Conservation (phyloP, 2,113 vertebrate genomes). For the zebrafish (Danio rerio) region DNA sequence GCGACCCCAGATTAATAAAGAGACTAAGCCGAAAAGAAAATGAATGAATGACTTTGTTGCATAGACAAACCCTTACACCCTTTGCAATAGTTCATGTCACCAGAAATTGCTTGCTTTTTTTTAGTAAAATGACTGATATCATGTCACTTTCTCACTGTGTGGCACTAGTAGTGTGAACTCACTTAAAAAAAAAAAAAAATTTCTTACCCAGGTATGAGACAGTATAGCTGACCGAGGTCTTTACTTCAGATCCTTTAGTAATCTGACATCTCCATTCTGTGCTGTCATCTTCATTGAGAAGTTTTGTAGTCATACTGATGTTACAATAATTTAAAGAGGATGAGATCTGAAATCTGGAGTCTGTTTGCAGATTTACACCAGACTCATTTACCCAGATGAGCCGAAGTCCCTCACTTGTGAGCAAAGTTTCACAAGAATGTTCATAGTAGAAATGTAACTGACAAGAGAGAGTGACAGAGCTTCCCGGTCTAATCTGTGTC, state of each 20-base stretch:
- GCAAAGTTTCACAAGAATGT: accelerated
- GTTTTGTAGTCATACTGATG: too few species aligned
- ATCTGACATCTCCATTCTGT: background rate
- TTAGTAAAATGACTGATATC: too few species aligned
- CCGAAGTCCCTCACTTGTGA: accelerated
- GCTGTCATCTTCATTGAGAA: background rate
- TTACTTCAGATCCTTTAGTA: background rate
- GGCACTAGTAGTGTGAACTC: too few species aligned
- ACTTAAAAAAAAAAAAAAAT: too few species aligned
- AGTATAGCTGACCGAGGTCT: background rate
- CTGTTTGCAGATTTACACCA: background rate
- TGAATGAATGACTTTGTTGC: too few species aligned
- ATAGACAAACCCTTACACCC: too few species aligned
- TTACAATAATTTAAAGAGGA: background rate
- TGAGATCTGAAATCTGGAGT: slow-evolving; percentile 10
- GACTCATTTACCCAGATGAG: background rate
- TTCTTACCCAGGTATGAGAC: background rate
- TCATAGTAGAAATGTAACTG: background rate
- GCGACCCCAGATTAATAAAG: too few species aligned
- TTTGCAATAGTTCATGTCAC: too few species aligned
- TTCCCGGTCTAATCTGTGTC: background rate
- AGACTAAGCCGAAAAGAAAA: too few species aligned
- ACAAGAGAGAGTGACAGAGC: slow-evolving; percentile 12
- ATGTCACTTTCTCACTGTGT: too few species aligned
- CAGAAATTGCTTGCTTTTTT: too few species aligned